Evolutionary conservation across 2,797 vertebrate species (phyloP), one percentile per base, ranked within the genome.

Genomic region (Enteromius viviparus): DNA sequence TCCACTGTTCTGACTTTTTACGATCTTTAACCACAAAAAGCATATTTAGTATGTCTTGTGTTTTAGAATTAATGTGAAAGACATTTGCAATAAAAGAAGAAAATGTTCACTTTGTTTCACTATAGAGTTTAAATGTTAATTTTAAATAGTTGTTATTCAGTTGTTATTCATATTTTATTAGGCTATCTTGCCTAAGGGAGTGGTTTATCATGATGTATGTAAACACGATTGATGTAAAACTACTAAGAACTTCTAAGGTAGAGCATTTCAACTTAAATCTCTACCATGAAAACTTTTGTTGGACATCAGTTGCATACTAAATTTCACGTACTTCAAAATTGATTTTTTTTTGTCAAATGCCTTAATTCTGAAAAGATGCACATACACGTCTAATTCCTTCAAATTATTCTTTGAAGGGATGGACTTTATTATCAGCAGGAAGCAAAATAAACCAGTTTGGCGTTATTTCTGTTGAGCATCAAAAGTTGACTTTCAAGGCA

Each of bases 361-460:
- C 34, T 60, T 19, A 26, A 72, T 72, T 45, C 45, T 60, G n/a
- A 42, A 76, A 76, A 23, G 21, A 76, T 76, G 51, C 32, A 26
- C 4, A 8, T 2, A 9, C 74, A 26, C 8, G 1, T 60, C 34
- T n/a, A 60, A 17, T 62, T n/a, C 49, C 74, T 76, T 76, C 53
- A 76, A 76, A 76, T n/a, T n/a, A 60, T 37, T 60, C 37, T 60
- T 60, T 76, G 74, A 76, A 76, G 53, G 15, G n/a, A 42, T 76
- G 47, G 9, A 12, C 19, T 74, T 74, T 53, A 74, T 74, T 74
- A 53, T 76, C 53, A 60, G 34, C 34, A 10, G 53, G 55, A 60
- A 42, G 53, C 32, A 26, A 62, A 60, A 60, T 29, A 76, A 42
- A 40, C n/a, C n/a, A 42, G 55, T 76, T 42, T 58, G 53, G 74